Percentiles rank a stretch among this genome's conserved stretches.
Conservation (phyloP, 1,140 invertebrate genomes). For the Drosophila pseudoobscura region DNA sequence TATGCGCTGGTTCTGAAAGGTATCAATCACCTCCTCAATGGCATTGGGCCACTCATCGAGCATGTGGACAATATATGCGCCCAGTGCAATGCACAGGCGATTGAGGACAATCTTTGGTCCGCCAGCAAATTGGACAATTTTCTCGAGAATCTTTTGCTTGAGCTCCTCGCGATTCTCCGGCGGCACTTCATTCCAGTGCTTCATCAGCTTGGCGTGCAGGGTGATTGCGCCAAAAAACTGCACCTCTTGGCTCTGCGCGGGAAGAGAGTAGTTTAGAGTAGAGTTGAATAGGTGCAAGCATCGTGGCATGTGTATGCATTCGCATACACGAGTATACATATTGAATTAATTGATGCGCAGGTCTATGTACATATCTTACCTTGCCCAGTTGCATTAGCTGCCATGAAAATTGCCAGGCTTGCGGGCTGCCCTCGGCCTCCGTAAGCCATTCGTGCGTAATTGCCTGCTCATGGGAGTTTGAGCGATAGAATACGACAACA, state of each 20-base stretch:
- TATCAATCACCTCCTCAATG: conserved; percentile 86
- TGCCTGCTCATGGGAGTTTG: conserved; percentile 85
- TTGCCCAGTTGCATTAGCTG: conserved; percentile 91
- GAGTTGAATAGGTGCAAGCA: not conserved
- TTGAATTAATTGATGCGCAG: conserved; percentile 40
- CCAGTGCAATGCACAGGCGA: conserved; percentile 91
- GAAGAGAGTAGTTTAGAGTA: not conserved
- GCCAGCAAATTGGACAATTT: conserved; percentile 89
- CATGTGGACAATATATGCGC: conserved; percentile 88
- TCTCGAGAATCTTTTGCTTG: conserved; percentile 89
- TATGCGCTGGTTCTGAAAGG: conserved; percentile 86
- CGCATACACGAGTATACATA: conserved; percentile 37
- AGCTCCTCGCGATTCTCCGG: conserved; percentile 89
- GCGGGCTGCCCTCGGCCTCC: conserved; percentile 90
- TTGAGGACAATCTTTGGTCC: conserved; percentile 93
- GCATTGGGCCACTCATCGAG: conserved; percentile 87
- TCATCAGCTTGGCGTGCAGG: conserved; percentile 93
- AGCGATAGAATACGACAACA: conserved; percentile 75
- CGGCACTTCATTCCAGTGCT: conserved; percentile 93
- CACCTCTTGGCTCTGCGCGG: conserved; percentile 90
- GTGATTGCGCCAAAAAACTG: conserved; percentile 97
- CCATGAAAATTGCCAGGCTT: conserved; percentile 96
- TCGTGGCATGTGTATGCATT: conserved; percentile 23
- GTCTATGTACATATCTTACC: conserved; percentile 83
- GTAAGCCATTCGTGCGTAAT: conserved; percentile 93